Evolutionary conservation across 64 coral and sea anemone species (phyloP), one percentile per base, ranked within the genome.

Genomic region (Cladopsammia gracilis): DNA sequence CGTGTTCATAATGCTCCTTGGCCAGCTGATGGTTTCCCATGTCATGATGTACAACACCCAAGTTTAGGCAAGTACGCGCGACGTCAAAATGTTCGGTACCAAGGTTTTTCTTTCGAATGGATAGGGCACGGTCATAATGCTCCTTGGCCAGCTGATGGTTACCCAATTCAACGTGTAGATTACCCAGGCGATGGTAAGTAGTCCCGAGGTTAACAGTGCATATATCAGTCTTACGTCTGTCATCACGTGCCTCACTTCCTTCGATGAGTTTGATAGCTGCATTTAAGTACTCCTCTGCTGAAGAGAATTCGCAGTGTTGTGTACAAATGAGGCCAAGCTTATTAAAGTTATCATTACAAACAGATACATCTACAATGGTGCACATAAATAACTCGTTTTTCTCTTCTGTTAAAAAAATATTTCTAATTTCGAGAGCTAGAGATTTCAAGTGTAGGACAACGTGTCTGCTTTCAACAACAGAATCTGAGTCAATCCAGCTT

Each of bases 371-470:
- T 24, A 4, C 57, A 15, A 77, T 19, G 13, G 6, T 50, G 14
- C 12, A 0, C 7, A 25, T 88, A 14, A 75, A 46, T 15, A 74
- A 7, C 12, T 16, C 50, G 58, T 10, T 45, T 76, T 89, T 64
- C 43, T 24, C 43, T 64, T 12, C 23, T 18, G 20, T 9, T 65
- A 15, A 19, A n/a, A 89, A 74, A 19, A 50, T 8, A 23, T 62
- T 20, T 64, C 45, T 44, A 8, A 89, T 50, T 59, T 62, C 53
- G 7, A 16, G 4, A 43, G 54, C 22, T 34, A 64, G 26, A 62
- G 77, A 14, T 60, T 59, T 60, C 24, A 80, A 80, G 56, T 80
- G 77, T 62, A 20, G 7, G 60, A 61, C 12, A 60, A 80, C 6
- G 26, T 80, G 77, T 26, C 56, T 60, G 25, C 51, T 60, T 42